A percentile compares a stretch with the other conserved stretches of the same genome.
phyloP scores from a whole-genome alignment of 2,797 vertebrate species.

The Spinus olivaceus region DNA sequence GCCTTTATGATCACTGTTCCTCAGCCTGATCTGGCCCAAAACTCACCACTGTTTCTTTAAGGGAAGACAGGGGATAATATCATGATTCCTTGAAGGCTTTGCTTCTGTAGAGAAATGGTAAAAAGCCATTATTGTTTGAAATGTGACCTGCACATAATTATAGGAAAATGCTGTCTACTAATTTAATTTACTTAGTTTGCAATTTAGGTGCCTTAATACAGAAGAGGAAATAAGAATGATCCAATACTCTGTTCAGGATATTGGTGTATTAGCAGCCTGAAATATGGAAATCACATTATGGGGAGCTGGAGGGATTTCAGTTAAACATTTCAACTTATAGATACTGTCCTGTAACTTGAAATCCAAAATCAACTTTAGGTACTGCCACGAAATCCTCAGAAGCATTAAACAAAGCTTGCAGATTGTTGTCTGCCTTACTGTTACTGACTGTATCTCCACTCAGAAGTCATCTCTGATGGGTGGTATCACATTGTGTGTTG shows the following conservation, averaged over 20 bases:
- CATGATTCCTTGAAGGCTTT: not conserved
- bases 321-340: not conserved
- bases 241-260: not conserved
- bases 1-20: not conserved
- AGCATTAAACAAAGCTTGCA: not conserved
- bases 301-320: not conserved
- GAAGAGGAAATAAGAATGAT: not conserved
- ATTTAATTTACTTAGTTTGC: not conserved
- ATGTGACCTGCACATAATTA: not conserved
- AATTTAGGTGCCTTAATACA: not conserved
- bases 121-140: not conserved
- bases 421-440: not conserved
- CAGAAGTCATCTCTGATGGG: not conserved
- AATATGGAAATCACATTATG: not conserved
- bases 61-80: not conserved
- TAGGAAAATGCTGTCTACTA: not conserved
- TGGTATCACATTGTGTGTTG: not conserved
- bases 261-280: not conserved
- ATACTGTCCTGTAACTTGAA: not conserved
- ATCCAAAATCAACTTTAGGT: not conserved
- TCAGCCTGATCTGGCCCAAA: not conserved
- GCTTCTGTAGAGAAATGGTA: not conserved
- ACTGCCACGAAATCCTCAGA: not conserved
- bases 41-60: not conserved
- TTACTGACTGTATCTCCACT: not conserved